phyloP scores from a whole-genome alignment of 2,797 vertebrate genomes.

The Allobates femoralis region DNA sequence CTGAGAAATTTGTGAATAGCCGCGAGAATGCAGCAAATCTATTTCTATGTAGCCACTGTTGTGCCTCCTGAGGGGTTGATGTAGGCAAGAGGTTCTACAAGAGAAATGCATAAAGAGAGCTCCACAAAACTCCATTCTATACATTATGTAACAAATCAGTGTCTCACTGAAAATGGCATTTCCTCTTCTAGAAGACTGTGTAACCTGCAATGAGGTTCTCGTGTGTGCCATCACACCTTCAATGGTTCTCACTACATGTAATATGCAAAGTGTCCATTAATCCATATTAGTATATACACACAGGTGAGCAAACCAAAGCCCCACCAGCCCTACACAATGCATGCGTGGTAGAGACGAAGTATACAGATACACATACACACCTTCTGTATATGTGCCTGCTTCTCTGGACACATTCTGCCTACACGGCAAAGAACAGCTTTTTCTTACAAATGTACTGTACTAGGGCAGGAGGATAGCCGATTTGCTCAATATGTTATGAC shows the following conservation, averaged over 20 bases:
- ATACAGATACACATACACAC: not conserved
- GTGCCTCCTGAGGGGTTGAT: conserved; percentile 92
- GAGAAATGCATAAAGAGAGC: conserved; percentile 60
- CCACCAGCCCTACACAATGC: not conserved
- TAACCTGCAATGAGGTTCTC: conserved; percentile 36
- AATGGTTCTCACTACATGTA: not conserved
- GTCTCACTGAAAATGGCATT: conserved; percentile 47
- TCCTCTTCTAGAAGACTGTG: conserved; percentile 53
- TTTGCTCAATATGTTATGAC: too few species aligned
- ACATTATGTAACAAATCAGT: conserved; percentile 49
- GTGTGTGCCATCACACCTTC: conserved; percentile 37
- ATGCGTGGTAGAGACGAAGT: not conserved
- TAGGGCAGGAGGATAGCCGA: not conserved
- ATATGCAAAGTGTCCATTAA: not conserved
- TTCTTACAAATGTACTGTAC: conserved; percentile 15
- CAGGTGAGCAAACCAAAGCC: conserved; percentile 12
- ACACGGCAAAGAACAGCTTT: not conserved
- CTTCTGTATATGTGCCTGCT: not conserved
- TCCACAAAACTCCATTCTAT: conserved; percentile 58
- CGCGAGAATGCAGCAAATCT: conserved; percentile 92
- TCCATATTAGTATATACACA: not conserved
- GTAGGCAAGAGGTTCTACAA: conserved; percentile 91
- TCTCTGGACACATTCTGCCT: not conserved
- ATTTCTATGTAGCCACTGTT: conserved; percentile 96
- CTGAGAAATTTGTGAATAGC: conserved; percentile 96